These are phyloP conservation scores for Calypte anna DNA, from an alignment of 2,113 vertebrate genomes.

Conservation along the genomic window DNA sequence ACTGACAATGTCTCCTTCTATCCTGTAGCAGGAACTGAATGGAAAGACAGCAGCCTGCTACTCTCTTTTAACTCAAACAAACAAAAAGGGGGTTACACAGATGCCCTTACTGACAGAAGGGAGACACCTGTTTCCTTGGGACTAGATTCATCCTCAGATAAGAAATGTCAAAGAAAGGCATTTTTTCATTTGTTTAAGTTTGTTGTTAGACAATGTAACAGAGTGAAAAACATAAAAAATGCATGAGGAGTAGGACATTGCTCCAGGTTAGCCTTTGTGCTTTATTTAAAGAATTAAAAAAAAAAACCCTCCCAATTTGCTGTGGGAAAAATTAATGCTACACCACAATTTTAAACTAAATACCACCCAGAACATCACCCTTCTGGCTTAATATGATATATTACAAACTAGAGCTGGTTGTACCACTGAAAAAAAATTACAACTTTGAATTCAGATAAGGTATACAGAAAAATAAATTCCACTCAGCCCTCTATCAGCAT, in stretches of 20 bases:
- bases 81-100: neutral
- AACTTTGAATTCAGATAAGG: neutral
- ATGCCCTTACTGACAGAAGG: neutral
- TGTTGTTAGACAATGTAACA: neutral
- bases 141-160: neutral
- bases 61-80: neutral
- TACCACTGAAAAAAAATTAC: neutral
- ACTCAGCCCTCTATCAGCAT: neutral
- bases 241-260: neutral
- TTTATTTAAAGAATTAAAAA: neutral
- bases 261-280: neutral
- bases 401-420: neutral
- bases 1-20: neutral
- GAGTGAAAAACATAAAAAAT: neutral
- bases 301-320: neutral
- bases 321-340: neutral
- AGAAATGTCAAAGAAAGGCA: neutral
- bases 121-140: neutral
- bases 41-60: neutral
- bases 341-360: neutral
- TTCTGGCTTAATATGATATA: neutral
- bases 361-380: neutral
- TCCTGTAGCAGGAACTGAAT: neutral
- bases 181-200: neutral
- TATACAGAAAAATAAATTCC: neutral